Percentiles rank a stretch among this genome's conserved stretches.
These are phyloP conservation scores for Metacarcinus magister DNA, from an alignment of 2,888 invertebrate species.

Conservation along the genomic window DNA sequence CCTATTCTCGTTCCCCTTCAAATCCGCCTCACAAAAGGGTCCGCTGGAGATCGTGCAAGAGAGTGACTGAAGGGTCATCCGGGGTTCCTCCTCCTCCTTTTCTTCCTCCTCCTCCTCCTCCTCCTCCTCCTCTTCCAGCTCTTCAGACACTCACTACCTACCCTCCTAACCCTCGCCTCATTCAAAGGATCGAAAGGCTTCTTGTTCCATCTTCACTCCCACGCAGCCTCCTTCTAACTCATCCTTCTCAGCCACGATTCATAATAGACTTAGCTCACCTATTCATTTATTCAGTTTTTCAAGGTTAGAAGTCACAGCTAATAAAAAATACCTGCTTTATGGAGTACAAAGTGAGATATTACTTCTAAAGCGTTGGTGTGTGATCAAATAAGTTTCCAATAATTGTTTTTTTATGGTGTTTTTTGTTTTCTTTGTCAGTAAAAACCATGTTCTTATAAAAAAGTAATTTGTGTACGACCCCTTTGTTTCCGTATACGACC, in stretches of 20 bases:
- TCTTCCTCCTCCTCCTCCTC: no score
- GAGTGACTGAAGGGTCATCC: constrained; percentile 8
- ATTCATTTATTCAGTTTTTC: not conserved
- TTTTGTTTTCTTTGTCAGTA: no score
- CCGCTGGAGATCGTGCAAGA: not conserved
- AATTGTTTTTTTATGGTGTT: no score
- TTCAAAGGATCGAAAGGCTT: not conserved
- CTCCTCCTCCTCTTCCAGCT: not conserved
- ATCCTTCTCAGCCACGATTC: not conserved
- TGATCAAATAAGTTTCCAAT: no score
- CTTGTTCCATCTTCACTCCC: not conserved
- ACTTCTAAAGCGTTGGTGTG: no score
- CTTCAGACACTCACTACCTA: not conserved
- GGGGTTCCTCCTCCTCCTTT: not conserved
- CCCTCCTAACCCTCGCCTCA: constrained; percentile 20
- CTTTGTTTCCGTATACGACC: not conserved
- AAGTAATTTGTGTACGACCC: no score
- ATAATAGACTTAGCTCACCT: not conserved
- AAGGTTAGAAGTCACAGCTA: not conserved
- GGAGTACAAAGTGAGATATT: no score
- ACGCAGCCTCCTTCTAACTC: not conserved
- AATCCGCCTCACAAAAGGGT: constrained; percentile 32
- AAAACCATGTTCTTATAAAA: no score
- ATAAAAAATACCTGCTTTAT: not conserved
- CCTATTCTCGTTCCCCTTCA: not conserved